Percentiles rank a stretch among this genome's conserved stretches.
phyloP scores from a whole-genome alignment of 2,797 vertebrate species.

The Onychomys torridus region DNA sequence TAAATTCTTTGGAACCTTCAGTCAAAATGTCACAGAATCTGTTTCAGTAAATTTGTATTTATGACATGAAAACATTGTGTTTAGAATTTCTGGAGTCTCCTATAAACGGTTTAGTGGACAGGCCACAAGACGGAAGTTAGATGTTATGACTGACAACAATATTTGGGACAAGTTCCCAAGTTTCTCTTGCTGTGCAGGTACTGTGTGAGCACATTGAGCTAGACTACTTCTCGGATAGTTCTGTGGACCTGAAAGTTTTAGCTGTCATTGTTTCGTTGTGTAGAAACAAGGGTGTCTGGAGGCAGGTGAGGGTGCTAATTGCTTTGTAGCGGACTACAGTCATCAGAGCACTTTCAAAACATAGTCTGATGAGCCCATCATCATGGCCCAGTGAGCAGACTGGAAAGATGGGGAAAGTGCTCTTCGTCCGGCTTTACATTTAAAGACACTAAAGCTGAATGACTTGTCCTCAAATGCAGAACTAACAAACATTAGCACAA shows the following conservation, averaged over 20 bases:
- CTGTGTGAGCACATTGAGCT: background rate
- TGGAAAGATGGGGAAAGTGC: background rate
- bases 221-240: background rate
- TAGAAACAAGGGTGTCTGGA: background rate
- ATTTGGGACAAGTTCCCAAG: background rate
- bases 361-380: conserved; percentile 12
- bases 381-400: background rate
- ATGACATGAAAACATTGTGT: background rate
- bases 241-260: background rate
- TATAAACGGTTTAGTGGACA: background rate
- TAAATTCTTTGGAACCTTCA: conserved; percentile 23
- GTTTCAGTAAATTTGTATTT: background rate
- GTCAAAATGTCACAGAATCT: conserved; percentile 35
- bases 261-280: background rate
- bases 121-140: background rate
- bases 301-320: background rate
- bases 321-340: background rate
- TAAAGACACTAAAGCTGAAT: background rate
- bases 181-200: background rate
- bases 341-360: conserved; percentile 10
- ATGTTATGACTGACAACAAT: background rate
- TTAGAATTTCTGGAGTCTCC: conserved; percentile 3
- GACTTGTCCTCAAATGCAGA: background rate
- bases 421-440: background rate
- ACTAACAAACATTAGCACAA: background rate